Evolutionary conservation across 2,888 invertebrate species (phyloP).

Genomic region (Drosophila prostipennis): DNA sequence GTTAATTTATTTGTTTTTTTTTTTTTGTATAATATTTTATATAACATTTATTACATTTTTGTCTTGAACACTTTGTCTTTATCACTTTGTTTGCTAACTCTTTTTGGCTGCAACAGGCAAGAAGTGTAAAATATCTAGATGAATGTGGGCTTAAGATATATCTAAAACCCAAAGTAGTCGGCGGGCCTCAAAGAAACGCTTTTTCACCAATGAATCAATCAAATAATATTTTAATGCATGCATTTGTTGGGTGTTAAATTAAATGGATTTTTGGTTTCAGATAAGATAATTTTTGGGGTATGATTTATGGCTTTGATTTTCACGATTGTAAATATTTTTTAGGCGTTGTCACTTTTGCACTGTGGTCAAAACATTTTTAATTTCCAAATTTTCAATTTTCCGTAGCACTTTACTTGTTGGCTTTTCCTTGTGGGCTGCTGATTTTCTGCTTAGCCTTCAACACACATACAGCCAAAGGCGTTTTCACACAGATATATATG

Average conservation of each 20-base stretch:
- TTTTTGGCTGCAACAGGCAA: slow-evolving; percentile 62
- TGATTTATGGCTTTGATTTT: slow-evolving; percentile 3
- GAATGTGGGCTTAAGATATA: slow-evolving; percentile 27
- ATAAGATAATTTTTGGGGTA: slow-evolving; percentile 19
- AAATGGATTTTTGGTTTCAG: slow-evolving; percentile 2
- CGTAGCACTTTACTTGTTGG: slow-evolving; percentile 68
- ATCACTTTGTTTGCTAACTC: slow-evolving; percentile 61
- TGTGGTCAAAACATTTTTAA: slow-evolving; percentile 15
- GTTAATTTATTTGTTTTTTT: slow-evolving; percentile 10
- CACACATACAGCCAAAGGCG: slow-evolving; percentile 55
- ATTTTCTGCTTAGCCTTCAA: slow-evolving; percentile 66
- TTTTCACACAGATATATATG: slow-evolving; percentile 20
- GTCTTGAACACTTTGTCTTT: slow-evolving; percentile 77
- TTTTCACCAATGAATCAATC: slow-evolving; percentile 52
- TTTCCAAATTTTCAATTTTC: slow-evolving; percentile 31
- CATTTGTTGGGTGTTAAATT: slow-evolving; percentile 33
- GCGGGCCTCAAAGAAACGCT: slow-evolving; percentile 17
- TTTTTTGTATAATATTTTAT: slow-evolving; percentile 36
- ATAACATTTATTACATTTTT: slow-evolving; percentile 71
- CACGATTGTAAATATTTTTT: slow-evolving; percentile 1
- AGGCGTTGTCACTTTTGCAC: slow-evolving; percentile 14
- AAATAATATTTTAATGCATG: slow-evolving; percentile 67
- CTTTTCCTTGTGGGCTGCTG: slow-evolving; percentile 57
- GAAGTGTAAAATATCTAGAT: slow-evolving; percentile 63
- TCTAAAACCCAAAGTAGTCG: slow-evolving; percentile 13